These are phyloP conservation scores for Zapus hudsonius DNA, from an alignment of 2,113 vertebrate species.

Conservation along the genomic window DNA sequence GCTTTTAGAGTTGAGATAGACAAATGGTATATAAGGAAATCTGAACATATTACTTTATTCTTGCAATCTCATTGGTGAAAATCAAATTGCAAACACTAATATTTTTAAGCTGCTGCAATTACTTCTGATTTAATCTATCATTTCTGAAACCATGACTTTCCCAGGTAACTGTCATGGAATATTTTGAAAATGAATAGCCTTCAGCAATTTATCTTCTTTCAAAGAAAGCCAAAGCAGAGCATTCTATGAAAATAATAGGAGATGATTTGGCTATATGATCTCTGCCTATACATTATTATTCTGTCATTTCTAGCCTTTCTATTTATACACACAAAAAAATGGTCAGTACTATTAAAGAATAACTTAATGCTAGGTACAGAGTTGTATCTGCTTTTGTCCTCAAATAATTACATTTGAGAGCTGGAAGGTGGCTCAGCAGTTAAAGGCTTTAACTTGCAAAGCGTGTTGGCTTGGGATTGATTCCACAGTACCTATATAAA, in stretches of 20 bases:
- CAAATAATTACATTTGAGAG: not conserved
- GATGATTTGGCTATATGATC: not conserved
- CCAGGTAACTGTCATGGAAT: slow-evolving; percentile 13
- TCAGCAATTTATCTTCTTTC: not conserved
- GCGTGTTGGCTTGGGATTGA: no score
- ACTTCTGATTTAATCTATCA: not conserved
- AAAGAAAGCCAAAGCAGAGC: not conserved
- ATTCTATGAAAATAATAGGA: not conserved
- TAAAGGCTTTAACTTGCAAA: no score
- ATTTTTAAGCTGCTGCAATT: slow-evolving; percentile 39
- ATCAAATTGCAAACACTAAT: not conserved
- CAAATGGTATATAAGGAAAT: not conserved
- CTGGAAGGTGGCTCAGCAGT: no score
- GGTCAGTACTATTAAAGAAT: not conserved
- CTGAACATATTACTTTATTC: not conserved
- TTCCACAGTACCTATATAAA: no score
- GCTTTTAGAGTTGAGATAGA: not conserved
- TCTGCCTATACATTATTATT: not conserved
- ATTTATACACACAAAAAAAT: not conserved
- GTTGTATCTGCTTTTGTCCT: not conserved
- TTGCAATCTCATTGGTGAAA: not conserved
- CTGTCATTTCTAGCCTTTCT: not conserved
- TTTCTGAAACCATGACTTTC: slow-evolving; percentile 12
- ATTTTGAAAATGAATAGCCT: slow-evolving; percentile 18
- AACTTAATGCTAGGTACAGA: not conserved